A percentile compares a stretch with the other conserved stretches of the same genome.
phyloP scores from a whole-genome alignment of 2,888 invertebrate genomes.

The Lasioglossum malachurum region DNA sequence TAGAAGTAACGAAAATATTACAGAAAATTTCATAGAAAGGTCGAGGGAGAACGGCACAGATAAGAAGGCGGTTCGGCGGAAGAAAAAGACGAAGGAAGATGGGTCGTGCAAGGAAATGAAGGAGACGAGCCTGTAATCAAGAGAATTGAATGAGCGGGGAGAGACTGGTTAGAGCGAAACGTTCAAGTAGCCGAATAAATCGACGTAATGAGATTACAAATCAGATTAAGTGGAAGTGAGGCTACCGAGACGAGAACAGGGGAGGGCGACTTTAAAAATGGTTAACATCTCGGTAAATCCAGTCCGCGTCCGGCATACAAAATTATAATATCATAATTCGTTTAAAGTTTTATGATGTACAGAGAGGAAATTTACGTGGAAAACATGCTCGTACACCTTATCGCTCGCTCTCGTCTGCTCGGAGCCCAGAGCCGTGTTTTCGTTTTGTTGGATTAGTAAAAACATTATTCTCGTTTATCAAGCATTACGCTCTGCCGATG shows the following conservation, averaged over 20 bases:
- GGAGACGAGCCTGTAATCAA: constrained; percentile 43
- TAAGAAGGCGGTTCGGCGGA: neutral
- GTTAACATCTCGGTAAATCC: constrained; percentile 37
- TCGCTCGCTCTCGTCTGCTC: constrained; percentile 36
- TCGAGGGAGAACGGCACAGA: constrained; percentile 15
- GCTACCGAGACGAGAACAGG: neutral
- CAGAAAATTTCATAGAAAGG: constrained; percentile 47
- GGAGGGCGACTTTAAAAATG: constrained; percentile 19
- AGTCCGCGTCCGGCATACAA: constrained; percentile 16
- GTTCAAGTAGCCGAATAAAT: constrained; percentile 57
- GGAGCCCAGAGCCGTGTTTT: constrained; percentile 21
- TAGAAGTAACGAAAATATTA: constrained; percentile 62
- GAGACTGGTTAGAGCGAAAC: constrained; percentile 20
- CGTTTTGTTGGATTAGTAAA: constrained; percentile 47
- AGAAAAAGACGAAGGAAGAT: neutral
- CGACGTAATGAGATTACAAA: constrained; percentile 44
- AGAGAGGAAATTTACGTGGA: constrained; percentile 49
- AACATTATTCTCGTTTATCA: constrained; percentile 46
- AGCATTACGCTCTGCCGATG: constrained; percentile 22
- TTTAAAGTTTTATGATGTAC: constrained; percentile 38
- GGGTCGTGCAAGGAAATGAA: constrained; percentile 29
- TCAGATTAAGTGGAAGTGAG: constrained; percentile 38
- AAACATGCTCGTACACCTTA: constrained; percentile 49
- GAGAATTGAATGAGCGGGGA: constrained; percentile 44
- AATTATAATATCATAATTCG: constrained; percentile 52